A percentile compares a stretch with the other conserved stretches of the same genome.
Evolutionary conservation across 2,113 vertebrate species (phyloP).

Genomic region (Hippocampus zosterae): DNA sequence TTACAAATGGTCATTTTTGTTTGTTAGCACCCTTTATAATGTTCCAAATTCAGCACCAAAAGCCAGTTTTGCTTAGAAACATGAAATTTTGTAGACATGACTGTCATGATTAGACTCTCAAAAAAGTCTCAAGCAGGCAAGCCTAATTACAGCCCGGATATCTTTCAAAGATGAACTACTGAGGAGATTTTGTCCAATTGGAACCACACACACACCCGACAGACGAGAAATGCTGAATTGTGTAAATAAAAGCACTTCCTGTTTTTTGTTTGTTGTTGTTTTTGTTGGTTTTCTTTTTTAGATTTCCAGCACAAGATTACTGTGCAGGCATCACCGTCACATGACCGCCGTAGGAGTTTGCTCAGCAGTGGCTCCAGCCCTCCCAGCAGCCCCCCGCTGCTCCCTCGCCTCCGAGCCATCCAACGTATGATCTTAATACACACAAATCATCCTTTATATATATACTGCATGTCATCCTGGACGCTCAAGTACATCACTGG

Average conservation of each 20-base stretch:
- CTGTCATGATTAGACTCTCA: no score
- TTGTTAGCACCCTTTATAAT: no score
- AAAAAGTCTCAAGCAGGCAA: no score
- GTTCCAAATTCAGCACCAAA: no score
- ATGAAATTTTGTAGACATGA: no score
- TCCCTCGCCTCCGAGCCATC: conserved; percentile 92
- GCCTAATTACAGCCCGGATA: neutral
- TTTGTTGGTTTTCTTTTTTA: conserved; percentile 37
- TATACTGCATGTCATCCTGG: no score
- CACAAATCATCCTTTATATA: no score
- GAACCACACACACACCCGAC: neutral
- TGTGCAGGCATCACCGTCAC: conserved; percentile 92
- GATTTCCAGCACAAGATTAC: conserved; percentile 99
- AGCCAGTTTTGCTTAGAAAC: no score
- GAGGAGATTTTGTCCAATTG: neutral
- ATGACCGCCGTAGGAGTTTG: conserved; percentile 89
- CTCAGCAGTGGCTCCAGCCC: conserved; percentile 86
- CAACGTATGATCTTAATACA: conserved; percentile 76
- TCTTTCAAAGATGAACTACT: neutral
- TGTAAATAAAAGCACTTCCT: neutral
- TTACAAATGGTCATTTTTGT: neutral
- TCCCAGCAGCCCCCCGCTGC: conserved; percentile 87
- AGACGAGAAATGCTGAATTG: neutral
- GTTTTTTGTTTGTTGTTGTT: neutral
- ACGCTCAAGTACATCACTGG: no score